phyloP scores from a whole-genome alignment of 2,797 vertebrate species.

The Amblyraja radiata region DNA sequence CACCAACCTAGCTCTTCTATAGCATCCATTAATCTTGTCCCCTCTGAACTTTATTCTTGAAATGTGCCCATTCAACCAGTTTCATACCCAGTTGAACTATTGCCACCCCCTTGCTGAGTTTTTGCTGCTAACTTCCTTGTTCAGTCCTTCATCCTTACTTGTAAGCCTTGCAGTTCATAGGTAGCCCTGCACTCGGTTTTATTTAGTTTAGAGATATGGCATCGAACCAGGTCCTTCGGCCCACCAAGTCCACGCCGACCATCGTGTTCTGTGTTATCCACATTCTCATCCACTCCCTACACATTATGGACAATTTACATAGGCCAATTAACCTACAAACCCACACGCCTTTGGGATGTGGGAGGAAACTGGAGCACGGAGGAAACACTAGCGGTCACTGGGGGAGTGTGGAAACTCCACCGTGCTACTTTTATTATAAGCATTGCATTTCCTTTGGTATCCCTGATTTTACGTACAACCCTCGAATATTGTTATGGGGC shows the following conservation, averaged over 20 bases:
- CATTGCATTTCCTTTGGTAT: neutral
- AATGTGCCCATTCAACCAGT: neutral
- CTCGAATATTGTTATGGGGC: neutral
- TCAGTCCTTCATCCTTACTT: neutral
- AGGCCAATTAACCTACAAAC: too few species aligned
- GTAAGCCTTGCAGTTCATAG: neutral
- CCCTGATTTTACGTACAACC: neutral
- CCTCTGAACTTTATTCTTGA: neutral
- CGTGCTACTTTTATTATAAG: neutral
- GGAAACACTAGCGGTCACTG: too few species aligned
- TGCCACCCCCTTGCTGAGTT: neutral
- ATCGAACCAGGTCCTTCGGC: too few species aligned
- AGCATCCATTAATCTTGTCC: neutral
- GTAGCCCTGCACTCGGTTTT: neutral
- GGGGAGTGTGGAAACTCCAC: too few species aligned
- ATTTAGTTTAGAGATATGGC: too few species aligned
- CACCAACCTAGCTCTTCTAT: neutral
- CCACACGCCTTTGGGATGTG: too few species aligned
- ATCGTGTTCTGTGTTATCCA: too few species aligned
- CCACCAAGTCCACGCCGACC: too few species aligned
- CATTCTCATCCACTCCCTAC: too few species aligned
- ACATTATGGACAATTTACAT: too few species aligned
- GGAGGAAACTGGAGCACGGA: too few species aligned
- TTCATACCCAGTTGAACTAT: neutral
- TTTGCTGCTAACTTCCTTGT: neutral